Evolutionary conservation across 2,888 invertebrate genomes (phyloP), one percentile per base, ranked within the genome.

Genomic region (Dichetophora obliterata): DNA sequence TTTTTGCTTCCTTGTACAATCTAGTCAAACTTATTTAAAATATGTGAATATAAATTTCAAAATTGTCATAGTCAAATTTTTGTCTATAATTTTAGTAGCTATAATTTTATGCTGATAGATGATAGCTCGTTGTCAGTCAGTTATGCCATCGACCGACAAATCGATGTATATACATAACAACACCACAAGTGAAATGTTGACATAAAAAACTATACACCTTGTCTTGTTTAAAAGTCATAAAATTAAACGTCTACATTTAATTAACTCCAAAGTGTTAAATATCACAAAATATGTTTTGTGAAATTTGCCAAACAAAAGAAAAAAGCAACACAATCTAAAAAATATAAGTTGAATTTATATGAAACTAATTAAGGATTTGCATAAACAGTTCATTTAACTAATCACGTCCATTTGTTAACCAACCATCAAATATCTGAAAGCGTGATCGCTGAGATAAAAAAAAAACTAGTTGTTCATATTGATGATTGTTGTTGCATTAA

Each of bases 401-500:
- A 61, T 24, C 22, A 27, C 34, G 59, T 59, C 59, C n/a, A 24
- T 63, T 52, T 31, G 63, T 31, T 61, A 59, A 27, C 4, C 27
- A 59, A 8, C 9, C 57, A 76, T 31, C 76, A 72, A 31, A 76
- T 57, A 68, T 72, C 57, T 72, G 57, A 66, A 27, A 43, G 72
- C 72, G 68, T 71, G 19, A 22, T 75, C 37, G 34, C 50, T 24
- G 34, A 61, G 69, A 48, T 50, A 50, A 50, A 68, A 48, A 19
- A 43, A 2, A 14, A 11, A 14, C 9, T 73, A 69, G 73, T 43
- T 77, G 68, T 83, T 83, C 79, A 82, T 84, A 14, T 68, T 83
- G 85, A 83, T 84, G 84, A 31, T 85, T 84, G 81, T 85, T 84
- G 81, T 83, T 83, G 81, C 82, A 84, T 81, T 82, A 80, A 66